Evolutionary conservation across 2,888 invertebrate species (phyloP), one percentile per base, ranked within the genome.

Genomic region (Brachyptera risi): DNA sequence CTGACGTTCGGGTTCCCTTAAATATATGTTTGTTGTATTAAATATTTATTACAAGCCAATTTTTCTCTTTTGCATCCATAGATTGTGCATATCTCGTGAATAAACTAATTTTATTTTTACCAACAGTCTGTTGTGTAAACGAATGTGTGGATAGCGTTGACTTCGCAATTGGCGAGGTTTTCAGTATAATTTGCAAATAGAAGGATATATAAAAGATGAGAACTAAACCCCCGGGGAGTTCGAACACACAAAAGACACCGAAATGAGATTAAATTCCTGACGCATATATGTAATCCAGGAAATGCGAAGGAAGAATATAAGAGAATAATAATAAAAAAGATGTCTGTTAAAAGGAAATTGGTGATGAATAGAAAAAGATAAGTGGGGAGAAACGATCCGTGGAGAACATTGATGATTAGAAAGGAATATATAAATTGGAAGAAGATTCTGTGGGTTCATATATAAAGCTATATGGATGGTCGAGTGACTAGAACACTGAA

Each of bases 341-440:
- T 58, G 47, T 49, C 54, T 38, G 54, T 58, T 59, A 56, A 60
- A 58, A 40, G 56, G 54, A 64, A 60, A 62, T 60, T 58, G 58
- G 60, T 58, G 64, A 60, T 57, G 49, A 62, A 60, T 60, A 56
- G 38, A 31, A 58, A 60, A 60, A 35, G 56, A 54, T 56, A 56
- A 44, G 50, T 42, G 11, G 31, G 11, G 31, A 11, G 7, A 31
- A 31, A n/a, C n/a, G n/a, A n/a, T n/a, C n/a, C 31, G 31, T 31
- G 11, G 5, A 31, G 31, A 11, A 7, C 31, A 11, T 31, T 11
- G 31, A 5, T 31, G 31, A 31, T 31, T 5, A 31, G 31, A 31
- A 31, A 31, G 11, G 31, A 11, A 31, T 7, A 31, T 7, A 11
- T 7, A 31, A 7, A 5, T 31, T 11, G 11, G 11, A 31, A 31